A percentile compares a stretch with the other conserved stretches of the same genome.
phyloP scores from a whole-genome alignment of 1,140 invertebrate genomes.

The Drosophila prosaltans region DNA sequence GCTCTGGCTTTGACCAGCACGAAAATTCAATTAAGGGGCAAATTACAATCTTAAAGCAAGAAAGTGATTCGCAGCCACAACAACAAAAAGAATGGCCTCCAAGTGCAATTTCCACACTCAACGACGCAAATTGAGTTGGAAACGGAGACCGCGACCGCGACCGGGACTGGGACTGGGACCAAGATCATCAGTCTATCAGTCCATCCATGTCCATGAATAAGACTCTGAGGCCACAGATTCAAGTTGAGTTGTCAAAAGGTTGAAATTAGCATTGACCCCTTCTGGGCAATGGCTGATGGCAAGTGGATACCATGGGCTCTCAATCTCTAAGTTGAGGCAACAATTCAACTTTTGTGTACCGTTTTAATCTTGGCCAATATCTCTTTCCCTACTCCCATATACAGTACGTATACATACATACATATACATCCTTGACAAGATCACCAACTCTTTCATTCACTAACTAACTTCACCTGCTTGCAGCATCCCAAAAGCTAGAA shows the following conservation, averaged over 20 bases:
- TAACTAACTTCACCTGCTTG: background rate
- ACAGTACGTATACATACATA: too few relatives aligned
- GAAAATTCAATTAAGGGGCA: slow-evolving; percentile 76
- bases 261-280: slow-evolving; percentile 76
- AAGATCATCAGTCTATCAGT: background rate
- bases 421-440: slow-evolving; percentile 46
- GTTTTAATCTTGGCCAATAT: slow-evolving; percentile 11
- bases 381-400: background rate
- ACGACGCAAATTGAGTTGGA: slow-evolving; percentile 28
- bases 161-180: background rate
- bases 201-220: background rate
- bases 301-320: slow-evolving; percentile 2
- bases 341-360: background rate
- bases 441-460: background rate
- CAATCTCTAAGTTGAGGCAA: background rate
- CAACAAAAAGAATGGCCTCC: slow-evolving; percentile 37
- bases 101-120: slow-evolving; percentile 53
- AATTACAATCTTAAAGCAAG: slow-evolving; percentile 73
- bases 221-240: background rate
- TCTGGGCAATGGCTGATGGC: slow-evolving; percentile 43
- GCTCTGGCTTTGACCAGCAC: slow-evolving; percentile 63
- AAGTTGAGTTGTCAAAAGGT: slow-evolving; percentile 77
- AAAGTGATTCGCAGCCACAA: slow-evolving; percentile 63
- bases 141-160: background rate
- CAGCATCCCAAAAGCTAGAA: background rate